Evolutionary conservation across 2,797 vertebrate species (phyloP).

Genomic region (Smutsia temminckii): DNA sequence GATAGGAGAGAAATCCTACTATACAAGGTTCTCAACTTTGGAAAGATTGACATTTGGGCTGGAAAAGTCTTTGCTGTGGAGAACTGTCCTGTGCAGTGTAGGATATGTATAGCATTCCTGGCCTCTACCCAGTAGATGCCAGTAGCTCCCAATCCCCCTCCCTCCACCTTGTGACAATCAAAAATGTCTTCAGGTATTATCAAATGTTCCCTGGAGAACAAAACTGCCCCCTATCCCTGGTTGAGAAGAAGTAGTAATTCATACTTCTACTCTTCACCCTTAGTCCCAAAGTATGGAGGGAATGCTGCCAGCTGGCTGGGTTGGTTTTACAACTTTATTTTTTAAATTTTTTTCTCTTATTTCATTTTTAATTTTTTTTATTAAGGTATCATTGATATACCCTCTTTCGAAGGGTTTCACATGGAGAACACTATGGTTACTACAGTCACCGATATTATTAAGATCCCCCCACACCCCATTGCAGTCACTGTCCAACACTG

Average conservation of each 20-base stretch:
- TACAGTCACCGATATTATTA: too few species aligned
- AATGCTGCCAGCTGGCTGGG: neutral
- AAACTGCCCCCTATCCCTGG: too few species aligned
- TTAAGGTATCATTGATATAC: too few species aligned
- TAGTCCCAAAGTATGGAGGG: neutral
- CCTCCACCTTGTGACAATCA: neutral
- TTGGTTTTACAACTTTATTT: neutral
- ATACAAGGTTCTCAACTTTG: neutral
- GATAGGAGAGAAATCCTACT: neutral
- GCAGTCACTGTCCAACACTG: too few species aligned
- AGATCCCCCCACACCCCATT: too few species aligned
- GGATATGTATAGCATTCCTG: conserved; percentile 36
- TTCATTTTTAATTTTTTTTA: too few species aligned
- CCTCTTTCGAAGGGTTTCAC: too few species aligned
- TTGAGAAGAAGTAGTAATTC: neutral
- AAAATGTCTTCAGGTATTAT: neutral
- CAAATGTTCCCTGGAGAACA: neutral
- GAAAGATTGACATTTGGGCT: neutral
- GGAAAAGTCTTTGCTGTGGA: conserved; percentile 44
- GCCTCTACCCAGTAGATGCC: neutral
- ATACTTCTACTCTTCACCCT: neutral
- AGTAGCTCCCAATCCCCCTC: neutral
- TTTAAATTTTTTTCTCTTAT: too few species aligned
- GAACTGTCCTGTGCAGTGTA: neutral
- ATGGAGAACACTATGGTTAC: too few species aligned